Conservation (phyloP, 53 echinoderm and acorn worm genomes). For the Holothuria scabra region DNA sequence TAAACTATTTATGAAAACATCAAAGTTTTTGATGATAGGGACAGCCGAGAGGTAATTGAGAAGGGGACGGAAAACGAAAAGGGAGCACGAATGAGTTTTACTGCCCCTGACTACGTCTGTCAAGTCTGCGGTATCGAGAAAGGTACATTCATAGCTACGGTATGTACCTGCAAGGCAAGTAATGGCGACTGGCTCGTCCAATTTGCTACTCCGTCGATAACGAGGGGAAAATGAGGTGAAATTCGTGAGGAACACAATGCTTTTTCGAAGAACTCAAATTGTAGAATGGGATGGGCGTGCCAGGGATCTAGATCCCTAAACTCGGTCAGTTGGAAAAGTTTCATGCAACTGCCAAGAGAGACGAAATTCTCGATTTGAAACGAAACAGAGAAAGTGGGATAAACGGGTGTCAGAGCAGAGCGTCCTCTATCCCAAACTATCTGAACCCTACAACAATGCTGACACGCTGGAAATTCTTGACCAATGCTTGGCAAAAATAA, state of each 20-base stretch:
- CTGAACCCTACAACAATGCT: no score
- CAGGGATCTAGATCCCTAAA: no score
- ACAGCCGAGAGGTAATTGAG: constrained; percentile 40
- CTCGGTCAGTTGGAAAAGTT: no score
- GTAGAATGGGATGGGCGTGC: no score
- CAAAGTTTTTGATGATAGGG: constrained; percentile 37
- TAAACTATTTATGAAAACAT: constrained; percentile 41
- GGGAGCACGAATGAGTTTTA: constrained; percentile 40
- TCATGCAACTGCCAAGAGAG: no score
- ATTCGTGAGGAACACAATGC: constrained; percentile 22
- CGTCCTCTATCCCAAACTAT: no score
- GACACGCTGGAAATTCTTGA: no score
- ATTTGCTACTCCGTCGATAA: constrained; percentile 38
- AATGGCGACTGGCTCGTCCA: constrained; percentile 8
- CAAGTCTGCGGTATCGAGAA: neutral
- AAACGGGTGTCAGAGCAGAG: no score
- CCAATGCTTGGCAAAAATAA: no score
- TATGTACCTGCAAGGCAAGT: constrained; percentile 44
- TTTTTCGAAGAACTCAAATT: no score
- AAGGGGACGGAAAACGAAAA: constrained; percentile 27
- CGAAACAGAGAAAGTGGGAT: no score
- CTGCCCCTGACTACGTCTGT: constrained; percentile 21
- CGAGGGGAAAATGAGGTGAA: constrained; percentile 32
- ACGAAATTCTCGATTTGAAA: no score
- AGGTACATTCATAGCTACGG: constrained; percentile 40